phyloP scores from a whole-genome alignment of 2,888 invertebrate genomes.

The Anthophora plumipes region DNA sequence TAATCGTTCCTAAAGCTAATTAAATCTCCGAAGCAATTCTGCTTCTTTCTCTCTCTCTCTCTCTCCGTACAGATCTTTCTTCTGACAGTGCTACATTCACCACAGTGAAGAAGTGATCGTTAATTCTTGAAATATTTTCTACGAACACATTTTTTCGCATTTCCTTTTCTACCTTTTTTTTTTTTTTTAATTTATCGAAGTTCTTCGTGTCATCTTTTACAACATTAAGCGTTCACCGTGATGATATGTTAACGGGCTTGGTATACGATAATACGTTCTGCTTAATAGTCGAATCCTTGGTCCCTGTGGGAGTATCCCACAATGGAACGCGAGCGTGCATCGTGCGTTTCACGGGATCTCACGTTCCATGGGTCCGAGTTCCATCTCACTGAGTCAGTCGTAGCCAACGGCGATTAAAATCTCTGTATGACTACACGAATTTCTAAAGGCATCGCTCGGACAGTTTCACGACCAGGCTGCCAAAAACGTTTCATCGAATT shows the following conservation, averaged over 20 bases:
- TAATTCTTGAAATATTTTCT: not conserved
- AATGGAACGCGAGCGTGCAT: constrained; percentile 32
- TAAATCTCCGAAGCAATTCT: constrained; percentile 1
- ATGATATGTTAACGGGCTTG: not conserved
- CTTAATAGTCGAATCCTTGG: constrained; percentile 12
- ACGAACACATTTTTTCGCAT: not conserved
- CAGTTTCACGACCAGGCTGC: not conserved
- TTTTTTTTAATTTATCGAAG: not conserved
- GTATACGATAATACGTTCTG: not conserved
- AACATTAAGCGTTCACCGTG: not conserved
- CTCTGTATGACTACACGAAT: constrained; percentile 62
- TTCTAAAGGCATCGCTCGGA: constrained; percentile 19
- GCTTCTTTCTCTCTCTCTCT: no score
- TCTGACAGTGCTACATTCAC: not conserved
- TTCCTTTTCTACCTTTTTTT: no score
- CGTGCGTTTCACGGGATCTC: constrained; percentile 52
- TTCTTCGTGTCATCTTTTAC: not conserved
- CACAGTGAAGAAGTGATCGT: not conserved
- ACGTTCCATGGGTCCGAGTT: constrained; percentile 68
- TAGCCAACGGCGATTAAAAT: constrained; percentile 66
- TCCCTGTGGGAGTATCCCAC: constrained; percentile 16
- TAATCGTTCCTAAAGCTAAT: constrained; percentile 12
- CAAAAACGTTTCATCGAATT: constrained; percentile 11
- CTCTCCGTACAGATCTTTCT: not conserved
- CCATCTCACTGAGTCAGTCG: constrained; percentile 77